Conservation (phyloP, 2,888 invertebrate genomes). For the Tetramorium bicarinatum region DNA sequence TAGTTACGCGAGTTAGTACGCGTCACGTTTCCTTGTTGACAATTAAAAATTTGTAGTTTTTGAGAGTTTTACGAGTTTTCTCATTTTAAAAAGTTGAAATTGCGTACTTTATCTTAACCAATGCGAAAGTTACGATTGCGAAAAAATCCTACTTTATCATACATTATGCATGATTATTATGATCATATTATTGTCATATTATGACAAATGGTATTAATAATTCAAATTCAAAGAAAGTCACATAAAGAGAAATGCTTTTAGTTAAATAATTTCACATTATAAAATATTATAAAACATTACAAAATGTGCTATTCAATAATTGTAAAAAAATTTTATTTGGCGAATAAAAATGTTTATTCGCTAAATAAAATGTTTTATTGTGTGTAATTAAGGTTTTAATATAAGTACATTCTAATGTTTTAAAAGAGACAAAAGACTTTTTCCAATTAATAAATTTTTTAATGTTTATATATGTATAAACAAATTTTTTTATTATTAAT, state of each 20-base stretch:
- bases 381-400: background rate
- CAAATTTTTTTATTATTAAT: background rate
- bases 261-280: background rate
- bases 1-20: background rate
- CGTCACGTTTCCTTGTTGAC: background rate
- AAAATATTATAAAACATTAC: no score
- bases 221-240: background rate
- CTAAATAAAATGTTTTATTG: background rate
- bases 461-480: background rate
- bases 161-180: conserved; percentile 3
- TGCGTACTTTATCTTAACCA: background rate
- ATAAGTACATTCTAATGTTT: background rate
- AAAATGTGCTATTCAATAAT: background rate
- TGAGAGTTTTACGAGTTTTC: background rate
- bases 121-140: background rate
- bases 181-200: background rate
- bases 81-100: conserved; percentile 5
- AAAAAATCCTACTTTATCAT: background rate
- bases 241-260: background rate
- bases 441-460: background rate
- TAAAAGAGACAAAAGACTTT: background rate
- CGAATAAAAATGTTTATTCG: background rate
- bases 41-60: background rate
- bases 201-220: background rate
- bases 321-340: background rate